A percentile compares a stretch with the other conserved stretches of the same genome.
Conservation (phyloP, 1,140 invertebrate species). For the Rhopalosiphum maidis region DNA sequence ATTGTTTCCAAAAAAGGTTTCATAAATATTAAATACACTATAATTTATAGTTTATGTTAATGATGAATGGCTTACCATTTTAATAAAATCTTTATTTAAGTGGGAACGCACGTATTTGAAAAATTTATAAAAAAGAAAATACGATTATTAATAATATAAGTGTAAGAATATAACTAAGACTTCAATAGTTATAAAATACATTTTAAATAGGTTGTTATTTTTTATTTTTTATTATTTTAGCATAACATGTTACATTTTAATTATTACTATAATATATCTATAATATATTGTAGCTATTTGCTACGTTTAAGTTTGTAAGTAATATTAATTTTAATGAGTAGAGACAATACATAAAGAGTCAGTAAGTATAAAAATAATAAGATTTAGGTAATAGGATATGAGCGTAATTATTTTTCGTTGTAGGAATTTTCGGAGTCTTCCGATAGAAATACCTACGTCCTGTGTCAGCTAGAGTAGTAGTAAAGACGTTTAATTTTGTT, state of each 20-base stretch:
- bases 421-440: too few species aligned
- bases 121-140: not conserved
- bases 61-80: not conserved
- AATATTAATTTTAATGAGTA: too few species aligned
- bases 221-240: not conserved
- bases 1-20: not conserved
- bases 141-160: not conserved
- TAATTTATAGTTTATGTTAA: conserved; percentile 5
- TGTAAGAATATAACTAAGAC: not conserved
- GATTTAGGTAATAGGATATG: too few species aligned
- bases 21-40: not conserved
- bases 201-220: not conserved
- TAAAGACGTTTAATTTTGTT: too few species aligned
- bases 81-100: not conserved
- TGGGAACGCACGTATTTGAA: not conserved
- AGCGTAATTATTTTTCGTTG: too few species aligned
- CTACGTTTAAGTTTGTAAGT: not conserved
- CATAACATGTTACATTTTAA: not conserved
- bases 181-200: not conserved
- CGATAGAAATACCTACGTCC: too few species aligned
- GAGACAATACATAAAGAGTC: too few species aligned
- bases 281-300: not conserved
- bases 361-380: too few species aligned
- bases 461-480: too few species aligned
- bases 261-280: not conserved